A percentile compares a stretch with the other conserved stretches of the same genome.
phyloP scores from a whole-genome alignment of 1,140 invertebrate genomes.

The Drosophila neocordata region DNA sequence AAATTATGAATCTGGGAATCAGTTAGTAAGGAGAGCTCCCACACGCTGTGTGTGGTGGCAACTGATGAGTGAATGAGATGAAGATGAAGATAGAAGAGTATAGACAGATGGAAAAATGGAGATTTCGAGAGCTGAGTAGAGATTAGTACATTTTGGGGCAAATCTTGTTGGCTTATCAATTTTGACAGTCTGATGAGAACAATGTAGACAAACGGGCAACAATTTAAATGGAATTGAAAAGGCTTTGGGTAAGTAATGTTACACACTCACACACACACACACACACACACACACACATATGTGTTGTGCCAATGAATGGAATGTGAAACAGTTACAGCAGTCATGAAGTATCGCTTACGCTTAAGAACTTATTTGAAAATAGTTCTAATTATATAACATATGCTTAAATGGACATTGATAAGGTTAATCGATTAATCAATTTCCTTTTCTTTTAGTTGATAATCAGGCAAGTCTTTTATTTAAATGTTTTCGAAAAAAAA shows the following conservation, averaged over 20 bases:
- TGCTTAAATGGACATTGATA: too few species aligned
- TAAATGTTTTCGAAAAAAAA: not conserved
- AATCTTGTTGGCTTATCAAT: constrained; percentile 38
- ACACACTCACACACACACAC: not conserved
- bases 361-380: too few species aligned
- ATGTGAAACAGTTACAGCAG: too few species aligned
- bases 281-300: not conserved
- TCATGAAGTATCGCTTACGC: too few species aligned
- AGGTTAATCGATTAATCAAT: too few species aligned
- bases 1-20: constrained; percentile 78
- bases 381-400: too few species aligned
- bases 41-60: constrained; percentile 67
- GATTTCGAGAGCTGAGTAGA: not conserved
- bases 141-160: constrained; percentile 12
- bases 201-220: not conserved
- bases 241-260: not conserved
- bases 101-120: not conserved
- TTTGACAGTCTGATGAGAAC: constrained; percentile 10
- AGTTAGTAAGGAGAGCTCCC: constrained; percentile 49
- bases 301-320: too few species aligned
- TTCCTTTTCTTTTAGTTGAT: too few species aligned
- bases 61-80: constrained; percentile 4
- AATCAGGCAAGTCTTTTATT: too few species aligned
- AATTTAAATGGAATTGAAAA: not conserved
- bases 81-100: too few species aligned